Base-by-base conservation (phyloP, 2,113 vertebrate species). In the Hydrolagus affinis region DNA sequence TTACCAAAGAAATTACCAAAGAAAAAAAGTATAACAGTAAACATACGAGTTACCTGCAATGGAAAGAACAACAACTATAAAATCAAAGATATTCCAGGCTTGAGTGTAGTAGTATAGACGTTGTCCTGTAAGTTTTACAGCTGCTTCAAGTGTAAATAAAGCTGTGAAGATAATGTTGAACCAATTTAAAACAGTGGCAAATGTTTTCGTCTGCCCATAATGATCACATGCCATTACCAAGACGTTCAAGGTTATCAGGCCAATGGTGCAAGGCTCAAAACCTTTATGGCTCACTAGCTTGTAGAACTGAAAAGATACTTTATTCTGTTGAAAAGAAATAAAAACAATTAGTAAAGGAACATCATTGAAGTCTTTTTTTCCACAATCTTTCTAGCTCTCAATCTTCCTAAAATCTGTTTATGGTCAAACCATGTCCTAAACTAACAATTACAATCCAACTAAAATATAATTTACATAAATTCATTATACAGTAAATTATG, bases 21-120 rank as follows among this genome's bases (percentile, higher is more conserved):
- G 1, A 72, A 73, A 15, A 73, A 74, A 25, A 23, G n/a, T 19
- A 56, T 19, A 70, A 59, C 0, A 85, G 70, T 64, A 64, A 85
- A 73, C 44, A 60, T 30, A 44, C 7, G 11, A 17, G 60, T 80
- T 86, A 86, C 86, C 86, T 85, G 71, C 21, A 71, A 86, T n/a
- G 86, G 86, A 86, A 59, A 85, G 59, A 60, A 57, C 56, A 23
- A 86, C 76, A 12, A 86, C 86, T 70, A 86, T 32, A 85, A 86
- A 76, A 85, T 86, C 86, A 86, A 86, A 86, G 76, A 86, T 70
- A 85, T 86, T 85, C 86, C 86, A 86, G 23, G 86, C 62, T 23
- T 80, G 86, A 62, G 75, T 80, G 66, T 85, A 86, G 44, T 86
- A 86, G 75, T 86, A 85, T 57, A 85, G 75, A 70, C 86, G 86